phyloP scores from a whole-genome alignment of 2,113 vertebrate genomes.

The Grammomys dolichurus region DNA sequence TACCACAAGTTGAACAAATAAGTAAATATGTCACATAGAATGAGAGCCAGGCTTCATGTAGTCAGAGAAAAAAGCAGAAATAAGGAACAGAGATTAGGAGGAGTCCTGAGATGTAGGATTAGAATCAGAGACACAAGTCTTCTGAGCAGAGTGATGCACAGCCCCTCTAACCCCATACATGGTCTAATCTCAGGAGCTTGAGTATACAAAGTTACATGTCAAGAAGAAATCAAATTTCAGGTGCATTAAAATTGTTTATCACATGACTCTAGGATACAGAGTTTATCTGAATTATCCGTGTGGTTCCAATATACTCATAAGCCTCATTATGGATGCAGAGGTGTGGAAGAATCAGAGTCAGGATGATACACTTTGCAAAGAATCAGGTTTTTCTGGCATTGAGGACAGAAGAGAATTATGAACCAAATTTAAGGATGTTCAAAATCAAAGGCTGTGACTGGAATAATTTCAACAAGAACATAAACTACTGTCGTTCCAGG shows the following conservation, averaged over 20 bases:
- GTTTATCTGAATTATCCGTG: not conserved
- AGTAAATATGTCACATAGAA: not conserved
- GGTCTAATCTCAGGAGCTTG: not conserved
- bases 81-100: not conserved
- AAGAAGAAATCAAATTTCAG: not conserved
- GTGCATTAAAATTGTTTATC: not conserved
- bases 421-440: not conserved
- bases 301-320: not conserved
- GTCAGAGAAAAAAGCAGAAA: slow-evolving; percentile 1
- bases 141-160: not conserved
- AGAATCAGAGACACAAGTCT: not conserved
- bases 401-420: not conserved
- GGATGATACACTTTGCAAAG: not conserved
- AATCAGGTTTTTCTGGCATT: not conserved
- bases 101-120: not conserved
- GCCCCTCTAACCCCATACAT: not conserved
- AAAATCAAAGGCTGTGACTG: not conserved
- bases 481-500: not conserved
- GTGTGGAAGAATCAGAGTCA: not conserved
- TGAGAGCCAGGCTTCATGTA: not conserved
- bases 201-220: not conserved
- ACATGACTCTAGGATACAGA: not conserved
- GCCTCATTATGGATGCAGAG: not conserved
- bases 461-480: not conserved
- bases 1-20: not conserved